phyloP scores from a whole-genome alignment of 2,888 invertebrate species.

The Ophion obscuratus region DNA sequence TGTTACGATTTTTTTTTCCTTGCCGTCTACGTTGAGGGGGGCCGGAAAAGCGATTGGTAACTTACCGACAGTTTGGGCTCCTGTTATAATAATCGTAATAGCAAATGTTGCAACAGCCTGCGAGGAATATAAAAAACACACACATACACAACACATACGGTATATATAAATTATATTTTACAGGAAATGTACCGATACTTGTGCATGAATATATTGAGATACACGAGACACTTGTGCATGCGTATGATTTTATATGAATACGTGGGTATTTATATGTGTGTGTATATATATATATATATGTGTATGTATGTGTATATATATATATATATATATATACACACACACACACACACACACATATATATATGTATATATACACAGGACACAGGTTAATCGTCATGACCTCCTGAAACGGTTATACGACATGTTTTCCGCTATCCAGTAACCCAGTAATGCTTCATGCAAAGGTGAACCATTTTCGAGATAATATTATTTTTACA shows the following conservation, averaged over 20 bases:
- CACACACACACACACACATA: slow-evolving; percentile 37
- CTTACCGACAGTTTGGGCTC: slow-evolving; percentile 76
- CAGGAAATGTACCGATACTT: slow-evolving; percentile 73
- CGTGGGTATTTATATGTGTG: background rate
- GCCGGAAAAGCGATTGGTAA: slow-evolving; percentile 56
- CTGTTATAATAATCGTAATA: slow-evolving; percentile 71
- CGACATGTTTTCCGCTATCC: no score
- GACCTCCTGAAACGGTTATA: no score
- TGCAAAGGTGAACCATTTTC: no score
- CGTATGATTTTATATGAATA: slow-evolving; percentile 51
- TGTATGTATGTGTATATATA: background rate
- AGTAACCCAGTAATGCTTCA: no score
- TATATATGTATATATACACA: background rate
- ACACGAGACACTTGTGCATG: slow-evolving; percentile 53
- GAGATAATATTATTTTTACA: no score
- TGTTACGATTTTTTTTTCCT: slow-evolving; percentile 49
- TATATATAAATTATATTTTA: slow-evolving; percentile 74
- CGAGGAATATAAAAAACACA: slow-evolving; percentile 68
- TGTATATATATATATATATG: slow-evolving; percentile 58
- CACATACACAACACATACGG: slow-evolving; percentile 55
- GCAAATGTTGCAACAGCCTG: slow-evolving; percentile 66
- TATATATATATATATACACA: slow-evolving; percentile 62
- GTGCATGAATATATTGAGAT: slow-evolving; percentile 69
- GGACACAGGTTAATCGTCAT: no score
- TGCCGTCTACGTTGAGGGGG: slow-evolving; percentile 24